A percentile compares a stretch with the other conserved stretches of the same genome.
Conservation (phyloP, 2,888 invertebrate species). For the Epinotia ramella region DNA sequence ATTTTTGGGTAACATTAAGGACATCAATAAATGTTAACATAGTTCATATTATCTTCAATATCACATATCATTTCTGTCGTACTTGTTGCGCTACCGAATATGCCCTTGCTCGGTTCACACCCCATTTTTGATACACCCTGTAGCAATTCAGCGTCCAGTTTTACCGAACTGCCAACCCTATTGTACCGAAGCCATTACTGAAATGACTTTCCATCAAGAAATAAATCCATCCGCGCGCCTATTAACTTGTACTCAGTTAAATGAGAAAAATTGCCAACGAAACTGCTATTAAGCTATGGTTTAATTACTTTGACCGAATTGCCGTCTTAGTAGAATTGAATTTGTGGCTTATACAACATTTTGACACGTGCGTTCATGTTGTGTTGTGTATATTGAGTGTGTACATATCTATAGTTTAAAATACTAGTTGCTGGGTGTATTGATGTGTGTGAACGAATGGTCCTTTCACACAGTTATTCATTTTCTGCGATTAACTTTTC, state of each 20-base stretch:
- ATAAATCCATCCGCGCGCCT: constrained; percentile 49
- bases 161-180: constrained; percentile 10
- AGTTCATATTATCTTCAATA: background rate
- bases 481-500: too few relatives aligned
- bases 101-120: too few relatives aligned
- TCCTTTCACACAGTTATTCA: too few relatives aligned
- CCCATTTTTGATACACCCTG: too few relatives aligned
- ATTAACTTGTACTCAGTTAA: constrained; percentile 52
- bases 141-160: background rate
- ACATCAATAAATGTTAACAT: background rate
- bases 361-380: too few relatives aligned
- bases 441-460: too few relatives aligned
- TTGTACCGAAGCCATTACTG: constrained; percentile 40
- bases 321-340: background rate
- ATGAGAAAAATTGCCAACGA: constrained; percentile 54
- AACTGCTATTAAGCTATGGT: constrained; percentile 50
- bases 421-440: too few relatives aligned
- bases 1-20: background rate
- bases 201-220: constrained; percentile 49
- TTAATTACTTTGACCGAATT: constrained; percentile 38
- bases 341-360: too few relatives aligned
- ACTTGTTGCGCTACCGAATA: background rate
- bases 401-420: too few relatives aligned
- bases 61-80: too few relatives aligned
- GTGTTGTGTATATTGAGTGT: too few relatives aligned